Percentiles rank a stretch among this genome's conserved stretches.
Conservation (phyloP, 2,888 invertebrate genomes). For the Falcaria lacertinaria region DNA sequence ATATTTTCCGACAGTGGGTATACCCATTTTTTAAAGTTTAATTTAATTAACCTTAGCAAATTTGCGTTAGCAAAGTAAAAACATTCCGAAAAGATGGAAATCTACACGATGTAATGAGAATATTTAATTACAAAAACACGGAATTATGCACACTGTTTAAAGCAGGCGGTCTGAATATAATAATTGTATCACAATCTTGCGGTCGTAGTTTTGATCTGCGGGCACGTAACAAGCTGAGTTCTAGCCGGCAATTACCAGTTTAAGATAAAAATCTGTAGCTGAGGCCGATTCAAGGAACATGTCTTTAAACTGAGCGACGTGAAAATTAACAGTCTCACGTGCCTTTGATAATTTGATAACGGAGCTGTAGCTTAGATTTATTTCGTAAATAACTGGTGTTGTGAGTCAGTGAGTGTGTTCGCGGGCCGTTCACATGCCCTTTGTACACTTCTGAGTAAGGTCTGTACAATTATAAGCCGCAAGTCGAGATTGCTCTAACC, state of each 20-base stretch:
- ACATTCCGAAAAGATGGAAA: background rate
- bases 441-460: slow-evolving; percentile 35
- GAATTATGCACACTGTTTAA: slow-evolving; percentile 4
- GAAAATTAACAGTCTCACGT: slow-evolving; percentile 73
- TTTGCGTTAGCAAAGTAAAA: background rate
- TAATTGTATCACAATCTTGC: slow-evolving; percentile 35
- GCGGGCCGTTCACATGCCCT: slow-evolving; percentile 58
- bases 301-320: slow-evolving; percentile 71
- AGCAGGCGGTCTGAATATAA: slow-evolving; percentile 14
- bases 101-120: slow-evolving; percentile 3
- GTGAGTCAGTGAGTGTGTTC: slow-evolving; percentile 47
- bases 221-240: slow-evolving; percentile 52
- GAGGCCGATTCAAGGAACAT: slow-evolving; percentile 65
- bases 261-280: slow-evolving; percentile 57
- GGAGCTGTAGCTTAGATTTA: slow-evolving; percentile 64
- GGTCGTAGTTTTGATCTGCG: slow-evolving; percentile 32
- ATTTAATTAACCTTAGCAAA: too few relatives aligned
- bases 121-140: slow-evolving; percentile 2
- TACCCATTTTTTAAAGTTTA: too few relatives aligned
- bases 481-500: slow-evolving; percentile 21
- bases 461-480: slow-evolving; percentile 26
- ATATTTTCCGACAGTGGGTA: too few relatives aligned
- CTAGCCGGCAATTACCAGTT: slow-evolving; percentile 65
- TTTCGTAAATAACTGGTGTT: slow-evolving; percentile 53
- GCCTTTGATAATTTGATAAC: slow-evolving; percentile 78